These are phyloP conservation scores for Malurus splendens DNA, from an alignment of 2,797 vertebrate genomes.

Conservation along the genomic window DNA sequence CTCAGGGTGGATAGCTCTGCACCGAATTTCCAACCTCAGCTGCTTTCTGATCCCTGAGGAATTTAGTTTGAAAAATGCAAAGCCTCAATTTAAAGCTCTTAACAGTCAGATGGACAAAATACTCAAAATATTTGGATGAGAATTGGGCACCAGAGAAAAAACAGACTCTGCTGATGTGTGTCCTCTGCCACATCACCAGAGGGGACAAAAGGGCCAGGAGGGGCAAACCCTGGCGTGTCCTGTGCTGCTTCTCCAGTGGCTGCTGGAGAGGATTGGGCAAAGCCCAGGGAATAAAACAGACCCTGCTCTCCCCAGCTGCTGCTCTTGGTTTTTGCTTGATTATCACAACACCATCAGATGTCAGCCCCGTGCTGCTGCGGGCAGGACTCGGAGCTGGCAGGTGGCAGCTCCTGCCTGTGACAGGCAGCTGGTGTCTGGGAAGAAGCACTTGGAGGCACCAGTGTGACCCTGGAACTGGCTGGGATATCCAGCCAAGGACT, in stretches of 20 bases:
- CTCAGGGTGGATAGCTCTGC: not conserved
- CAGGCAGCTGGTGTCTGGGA: not conserved
- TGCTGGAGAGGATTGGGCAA: not conserved
- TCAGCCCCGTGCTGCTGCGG: not conserved
- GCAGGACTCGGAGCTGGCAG: not conserved
- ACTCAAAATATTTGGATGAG: not conserved
- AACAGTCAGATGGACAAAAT: not conserved
- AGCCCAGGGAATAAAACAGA: not conserved
- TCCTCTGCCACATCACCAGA: not conserved
- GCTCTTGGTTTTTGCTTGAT: not conserved
- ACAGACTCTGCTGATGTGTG: not conserved
- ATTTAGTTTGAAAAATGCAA: not conserved
- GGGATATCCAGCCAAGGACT: not conserved
- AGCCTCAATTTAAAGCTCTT: not conserved
- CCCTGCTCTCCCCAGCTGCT: not conserved
- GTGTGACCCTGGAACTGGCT: not conserved
- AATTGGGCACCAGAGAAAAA: not conserved
- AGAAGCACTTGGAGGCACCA: not conserved
- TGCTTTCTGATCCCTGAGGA: not conserved
- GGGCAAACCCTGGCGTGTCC: not conserved
- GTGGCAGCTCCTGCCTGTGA: not conserved
- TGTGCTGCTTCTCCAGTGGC: fast-evolving
- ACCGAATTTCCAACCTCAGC: not conserved
- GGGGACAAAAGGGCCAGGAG: not conserved
- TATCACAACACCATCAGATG: not conserved